These are phyloP conservation scores for Catamblyrhynchus diadema DNA, from an alignment of 2,797 vertebrate species.

Conservation along the genomic window DNA sequence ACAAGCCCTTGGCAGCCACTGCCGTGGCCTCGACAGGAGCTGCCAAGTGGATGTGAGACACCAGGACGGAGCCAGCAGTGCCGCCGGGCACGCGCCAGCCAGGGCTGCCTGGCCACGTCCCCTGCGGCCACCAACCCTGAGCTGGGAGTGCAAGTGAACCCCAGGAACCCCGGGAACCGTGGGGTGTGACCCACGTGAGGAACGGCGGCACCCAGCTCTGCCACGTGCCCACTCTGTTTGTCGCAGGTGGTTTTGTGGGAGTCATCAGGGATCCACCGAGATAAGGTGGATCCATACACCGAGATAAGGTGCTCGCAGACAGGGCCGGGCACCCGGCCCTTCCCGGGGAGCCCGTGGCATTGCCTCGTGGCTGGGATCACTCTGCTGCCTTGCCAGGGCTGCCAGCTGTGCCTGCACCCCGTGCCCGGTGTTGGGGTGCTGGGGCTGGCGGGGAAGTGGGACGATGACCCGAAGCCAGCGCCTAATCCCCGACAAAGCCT, in stretches of 20 bases:
- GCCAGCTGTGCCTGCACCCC: background rate
- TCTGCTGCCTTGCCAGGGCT: background rate
- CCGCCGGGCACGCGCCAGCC: background rate
- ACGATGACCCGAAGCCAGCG: background rate
- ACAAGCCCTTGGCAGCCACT: background rate
- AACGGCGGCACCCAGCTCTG: background rate
- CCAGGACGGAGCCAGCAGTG: rapidly evolving
- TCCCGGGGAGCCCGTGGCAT: background rate
- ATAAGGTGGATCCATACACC: background rate
- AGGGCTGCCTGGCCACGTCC: rapidly evolving
- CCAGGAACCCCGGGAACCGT: background rate
- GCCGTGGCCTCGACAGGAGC: rapidly evolving
- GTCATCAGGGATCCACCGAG: background rate
- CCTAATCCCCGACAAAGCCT: conserved; percentile 78
- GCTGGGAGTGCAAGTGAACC: background rate
- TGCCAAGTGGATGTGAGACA: background rate
- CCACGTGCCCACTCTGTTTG: background rate
- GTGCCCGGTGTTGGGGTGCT: background rate
- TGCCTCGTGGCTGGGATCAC: background rate
- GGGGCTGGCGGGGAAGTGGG: background rate
- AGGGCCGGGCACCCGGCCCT: background rate
- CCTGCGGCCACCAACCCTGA: rapidly evolving
- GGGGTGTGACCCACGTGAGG: background rate
- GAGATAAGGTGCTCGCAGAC: background rate
- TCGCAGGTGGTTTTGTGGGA: background rate